phyloP scores from a whole-genome alignment of 2,888 invertebrate genomes.

The Drosophila basisetae region DNA sequence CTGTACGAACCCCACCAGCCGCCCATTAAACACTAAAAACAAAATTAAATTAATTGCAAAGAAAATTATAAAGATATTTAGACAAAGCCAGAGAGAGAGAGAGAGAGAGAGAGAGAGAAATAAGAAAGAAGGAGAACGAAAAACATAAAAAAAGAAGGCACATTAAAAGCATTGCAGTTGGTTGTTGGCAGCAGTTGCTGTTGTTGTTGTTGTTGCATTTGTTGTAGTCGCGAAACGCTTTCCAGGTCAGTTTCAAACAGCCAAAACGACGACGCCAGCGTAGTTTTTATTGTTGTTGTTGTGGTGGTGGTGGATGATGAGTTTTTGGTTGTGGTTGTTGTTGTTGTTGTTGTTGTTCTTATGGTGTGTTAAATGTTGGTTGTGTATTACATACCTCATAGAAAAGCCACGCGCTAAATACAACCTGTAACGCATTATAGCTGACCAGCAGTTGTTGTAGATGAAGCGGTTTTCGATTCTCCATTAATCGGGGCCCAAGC shows the following conservation, averaged over 20 bases:
- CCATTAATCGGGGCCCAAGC: slow-evolving; percentile 95
- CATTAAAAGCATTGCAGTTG: slow-evolving; percentile 35
- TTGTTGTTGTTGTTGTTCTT: slow-evolving; percentile 10
- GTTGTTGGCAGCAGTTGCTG: not conserved
- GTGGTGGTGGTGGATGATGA: slow-evolving; percentile 11
- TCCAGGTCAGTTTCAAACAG: slow-evolving; percentile 50
- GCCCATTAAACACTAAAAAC: slow-evolving; percentile 92
- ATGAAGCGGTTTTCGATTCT: slow-evolving; percentile 95
- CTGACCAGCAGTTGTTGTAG: slow-evolving; percentile 91
- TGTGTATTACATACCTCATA: slow-evolving; percentile 90
- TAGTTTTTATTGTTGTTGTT: slow-evolving; percentile 24
- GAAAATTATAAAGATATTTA: slow-evolving; percentile 19
- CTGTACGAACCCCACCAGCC: slow-evolving; percentile 97
- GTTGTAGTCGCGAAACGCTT: slow-evolving; percentile 22
- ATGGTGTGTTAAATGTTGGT: slow-evolving; percentile 17
- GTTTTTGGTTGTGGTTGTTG: slow-evolving; percentile 4
- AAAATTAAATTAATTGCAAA: slow-evolving; percentile 78
- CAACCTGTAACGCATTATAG: slow-evolving; percentile 95
- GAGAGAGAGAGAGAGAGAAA: slow-evolving; percentile 1
- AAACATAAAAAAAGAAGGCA: slow-evolving; percentile 51
- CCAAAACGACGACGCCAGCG: slow-evolving; percentile 55
- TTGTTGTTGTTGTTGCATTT: slow-evolving; percentile 11
- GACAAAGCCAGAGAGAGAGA: slow-evolving; percentile 13
- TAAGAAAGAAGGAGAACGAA: slow-evolving; percentile 43
- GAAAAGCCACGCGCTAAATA: slow-evolving; percentile 95